phyloP scores from a whole-genome alignment of 2,797 vertebrate species.

The Eulemur rubriventer region DNA sequence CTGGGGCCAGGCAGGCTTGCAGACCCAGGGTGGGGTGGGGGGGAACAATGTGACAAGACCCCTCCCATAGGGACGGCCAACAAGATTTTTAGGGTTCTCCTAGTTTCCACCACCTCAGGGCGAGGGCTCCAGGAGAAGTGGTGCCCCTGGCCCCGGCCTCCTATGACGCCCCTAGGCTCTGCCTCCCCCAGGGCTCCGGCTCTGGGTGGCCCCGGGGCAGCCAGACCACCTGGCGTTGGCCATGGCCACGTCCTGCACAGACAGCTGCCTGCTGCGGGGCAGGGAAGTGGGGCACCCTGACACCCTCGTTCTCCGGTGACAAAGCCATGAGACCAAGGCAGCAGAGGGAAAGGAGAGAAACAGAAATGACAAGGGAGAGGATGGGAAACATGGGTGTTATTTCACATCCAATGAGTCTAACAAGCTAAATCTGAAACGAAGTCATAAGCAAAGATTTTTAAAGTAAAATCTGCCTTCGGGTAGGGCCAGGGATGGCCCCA shows the following conservation, averaged over 20 bases:
- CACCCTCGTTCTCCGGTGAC: too few species aligned
- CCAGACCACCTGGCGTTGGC: background rate
- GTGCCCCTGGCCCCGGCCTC: background rate
- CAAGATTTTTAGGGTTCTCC: background rate
- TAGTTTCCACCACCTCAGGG: too few species aligned
- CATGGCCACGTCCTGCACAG: accelerated
- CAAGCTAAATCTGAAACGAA: background rate
- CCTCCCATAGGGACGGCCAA: background rate
- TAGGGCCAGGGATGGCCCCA: background rate
- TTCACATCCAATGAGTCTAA: background rate
- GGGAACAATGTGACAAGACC: background rate
- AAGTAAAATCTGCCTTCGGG: background rate
- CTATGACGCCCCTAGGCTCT: background rate
- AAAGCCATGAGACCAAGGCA: background rate
- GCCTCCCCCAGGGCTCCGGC: background rate
- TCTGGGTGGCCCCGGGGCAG: background rate
- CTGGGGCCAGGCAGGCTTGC: background rate
- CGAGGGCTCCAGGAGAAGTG: background rate
- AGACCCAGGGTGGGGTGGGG: background rate
- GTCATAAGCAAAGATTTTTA: background rate
- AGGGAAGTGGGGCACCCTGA: background rate
- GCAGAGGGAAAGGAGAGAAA: background rate
- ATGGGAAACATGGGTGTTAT: background rate
- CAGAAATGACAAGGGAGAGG: too few species aligned
- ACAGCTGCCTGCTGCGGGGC: background rate